Percentiles rank a stretch among this genome's conserved stretches.
phyloP scores from a whole-genome alignment of 2,113 vertebrate species.

The Elaphurus davidianus region DNA sequence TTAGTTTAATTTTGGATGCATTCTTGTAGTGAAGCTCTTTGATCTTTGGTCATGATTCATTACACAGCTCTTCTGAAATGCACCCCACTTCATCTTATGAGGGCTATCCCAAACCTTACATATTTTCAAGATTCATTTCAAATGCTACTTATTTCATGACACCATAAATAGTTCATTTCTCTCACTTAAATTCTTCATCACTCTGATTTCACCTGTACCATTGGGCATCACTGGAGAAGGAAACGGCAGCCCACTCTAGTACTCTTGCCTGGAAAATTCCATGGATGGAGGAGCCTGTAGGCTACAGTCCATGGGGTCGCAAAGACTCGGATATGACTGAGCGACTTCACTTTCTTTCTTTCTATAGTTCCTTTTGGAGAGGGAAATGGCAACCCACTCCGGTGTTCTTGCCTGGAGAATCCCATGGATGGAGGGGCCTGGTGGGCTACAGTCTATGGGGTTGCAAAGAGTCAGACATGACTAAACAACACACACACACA shows the following conservation, averaged over 20 bases:
- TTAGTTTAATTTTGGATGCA: constrained; percentile 55
- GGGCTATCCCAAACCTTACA: not conserved
- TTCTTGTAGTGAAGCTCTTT: not conserved
- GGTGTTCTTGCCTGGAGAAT: not conserved
- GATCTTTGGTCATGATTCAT: constrained; percentile 49
- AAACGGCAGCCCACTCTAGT: not conserved
- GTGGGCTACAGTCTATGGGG: not conserved
- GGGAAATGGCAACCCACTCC: not conserved
- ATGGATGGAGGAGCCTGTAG: not conserved
- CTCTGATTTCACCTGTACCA: not conserved
- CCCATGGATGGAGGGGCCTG: too few relatives aligned
- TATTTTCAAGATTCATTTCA: not conserved
- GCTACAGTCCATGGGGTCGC: not conserved
- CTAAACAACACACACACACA: not conserved
- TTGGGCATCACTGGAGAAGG: not conserved
- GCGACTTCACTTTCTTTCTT: not conserved
- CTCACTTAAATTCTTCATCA: not conserved
- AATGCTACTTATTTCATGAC: not conserved
- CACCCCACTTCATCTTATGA: not conserved
- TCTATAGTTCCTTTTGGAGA: not conserved
- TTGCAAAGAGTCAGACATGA: fast-evolving
- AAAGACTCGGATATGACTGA: not conserved
- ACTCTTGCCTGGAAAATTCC: not conserved
- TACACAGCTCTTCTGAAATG: constrained; percentile 5
- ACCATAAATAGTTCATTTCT: not conserved